A percentile compares a stretch with the other conserved stretches of the same genome.
These are phyloP conservation scores for Muntiacus reevesi DNA, from an alignment of 2,113 vertebrate species.

Conservation along the genomic window DNA sequence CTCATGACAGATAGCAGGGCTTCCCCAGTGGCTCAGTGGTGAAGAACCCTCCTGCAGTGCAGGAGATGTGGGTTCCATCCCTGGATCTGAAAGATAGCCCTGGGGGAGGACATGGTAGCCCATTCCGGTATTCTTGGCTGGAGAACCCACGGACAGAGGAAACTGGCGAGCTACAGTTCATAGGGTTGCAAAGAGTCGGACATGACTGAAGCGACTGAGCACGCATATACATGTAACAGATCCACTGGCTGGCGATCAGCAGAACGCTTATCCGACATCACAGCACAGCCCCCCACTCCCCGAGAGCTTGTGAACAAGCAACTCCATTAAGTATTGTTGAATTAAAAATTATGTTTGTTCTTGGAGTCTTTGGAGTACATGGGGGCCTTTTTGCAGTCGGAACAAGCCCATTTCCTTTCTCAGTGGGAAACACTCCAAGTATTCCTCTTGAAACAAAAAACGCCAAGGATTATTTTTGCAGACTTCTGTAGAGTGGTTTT, in stretches of 20 bases:
- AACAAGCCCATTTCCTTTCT: slow-evolving; percentile 82
- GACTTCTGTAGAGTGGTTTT: slow-evolving; percentile 85
- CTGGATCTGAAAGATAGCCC: neutral
- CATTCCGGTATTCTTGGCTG: neutral
- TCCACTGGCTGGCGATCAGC: neutral
- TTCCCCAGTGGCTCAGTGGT: neutral
- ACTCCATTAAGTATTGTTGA: slow-evolving; percentile 26
- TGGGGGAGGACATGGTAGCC: neutral
- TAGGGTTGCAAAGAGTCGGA: neutral
- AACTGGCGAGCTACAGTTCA: neutral
- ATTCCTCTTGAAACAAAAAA: slow-evolving; percentile 84
- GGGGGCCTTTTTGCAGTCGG: slow-evolving; percentile 61
- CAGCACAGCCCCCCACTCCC: rapidly evolving
- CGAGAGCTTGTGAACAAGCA: neutral
- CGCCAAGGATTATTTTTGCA: slow-evolving; percentile 91
- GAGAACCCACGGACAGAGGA: neutral
- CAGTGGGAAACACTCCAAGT: slow-evolving; percentile 80
- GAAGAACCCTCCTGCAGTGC: neutral
- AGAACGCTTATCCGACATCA: neutral
- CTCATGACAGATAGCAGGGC: neutral
- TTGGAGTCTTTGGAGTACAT: slow-evolving; percentile 68
- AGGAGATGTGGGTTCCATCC: neutral
- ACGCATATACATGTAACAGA: rapidly evolving
- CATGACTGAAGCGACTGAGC: neutral
- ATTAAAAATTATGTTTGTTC: slow-evolving; percentile 57